Conservation (phyloP, 2,797 vertebrate genomes). For the Siniperca scherzeri region DNA sequence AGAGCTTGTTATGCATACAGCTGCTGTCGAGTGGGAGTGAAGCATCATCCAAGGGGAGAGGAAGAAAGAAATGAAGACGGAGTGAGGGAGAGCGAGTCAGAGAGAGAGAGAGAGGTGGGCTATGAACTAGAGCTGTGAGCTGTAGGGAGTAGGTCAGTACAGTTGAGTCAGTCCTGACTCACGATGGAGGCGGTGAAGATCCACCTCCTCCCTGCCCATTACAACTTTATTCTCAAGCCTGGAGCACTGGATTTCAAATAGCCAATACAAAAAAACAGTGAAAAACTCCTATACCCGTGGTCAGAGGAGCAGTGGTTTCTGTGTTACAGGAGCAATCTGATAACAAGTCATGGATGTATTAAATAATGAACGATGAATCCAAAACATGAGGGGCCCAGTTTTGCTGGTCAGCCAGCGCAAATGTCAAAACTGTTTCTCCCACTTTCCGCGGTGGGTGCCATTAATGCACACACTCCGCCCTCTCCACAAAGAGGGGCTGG, state of each 20-base stretch:
- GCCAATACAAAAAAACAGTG: slow-evolving; percentile 55
- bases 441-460: neutral
- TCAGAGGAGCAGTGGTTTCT: slow-evolving; percentile 36
- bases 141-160: slow-evolving; percentile 81
- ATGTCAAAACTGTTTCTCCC: slow-evolving; percentile 16
- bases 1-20: slow-evolving; percentile 75
- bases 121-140: slow-evolving; percentile 69
- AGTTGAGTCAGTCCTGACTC: slow-evolving; percentile 83
- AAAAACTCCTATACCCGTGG: slow-evolving; percentile 59
- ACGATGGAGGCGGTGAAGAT: slow-evolving; percentile 80
- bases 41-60: slow-evolving; percentile 61
- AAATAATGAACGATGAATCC: slow-evolving; percentile 4
- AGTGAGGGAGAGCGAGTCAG: slow-evolving; percentile 27
- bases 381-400: neutral
- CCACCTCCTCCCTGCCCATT: slow-evolving; percentile 79
- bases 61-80: neutral
- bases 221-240: slow-evolving; percentile 74
- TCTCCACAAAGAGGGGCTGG: neutral
- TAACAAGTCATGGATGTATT: slow-evolving; percentile 24
- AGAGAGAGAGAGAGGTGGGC: slow-evolving; percentile 34
- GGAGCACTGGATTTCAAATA: slow-evolving; percentile 64
- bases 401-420: slow-evolving; percentile 20
- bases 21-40: slow-evolving; percentile 78
- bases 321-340: slow-evolving; percentile 42
- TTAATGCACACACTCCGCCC: neutral